A percentile compares a stretch with the other conserved stretches of the same genome.
Conservation (phyloP, 2,797 vertebrate genomes). For the Peromyscus aztecus region DNA sequence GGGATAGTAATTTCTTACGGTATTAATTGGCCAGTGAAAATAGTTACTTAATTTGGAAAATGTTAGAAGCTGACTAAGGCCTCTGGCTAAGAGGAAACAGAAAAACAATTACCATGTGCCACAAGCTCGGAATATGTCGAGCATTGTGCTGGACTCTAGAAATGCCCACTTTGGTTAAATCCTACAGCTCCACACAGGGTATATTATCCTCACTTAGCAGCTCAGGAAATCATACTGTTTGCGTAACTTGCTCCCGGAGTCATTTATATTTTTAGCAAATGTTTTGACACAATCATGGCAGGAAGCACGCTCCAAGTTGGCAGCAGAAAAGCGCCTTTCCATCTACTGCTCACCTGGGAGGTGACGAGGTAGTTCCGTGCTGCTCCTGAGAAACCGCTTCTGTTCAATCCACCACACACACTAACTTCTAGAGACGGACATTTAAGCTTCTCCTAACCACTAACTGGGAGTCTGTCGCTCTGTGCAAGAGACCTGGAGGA, state of each 20-base stretch:
- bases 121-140: neutral
- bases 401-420: neutral
- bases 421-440: neutral
- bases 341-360: constrained; percentile 43
- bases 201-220: neutral
- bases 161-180: neutral
- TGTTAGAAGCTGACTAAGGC: neutral
- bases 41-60: constrained; percentile 45
- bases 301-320: constrained; percentile 5
- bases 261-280: constrained; percentile 55
- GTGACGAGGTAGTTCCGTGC: neutral
- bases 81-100: constrained; percentile 23
- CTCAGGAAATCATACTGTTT: constrained; percentile 46
- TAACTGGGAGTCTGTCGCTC: neutral
- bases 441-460: neutral
- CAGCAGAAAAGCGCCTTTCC: constrained; percentile 33
- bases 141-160: neutral
- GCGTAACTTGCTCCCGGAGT: neutral
- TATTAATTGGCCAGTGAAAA: neutral
- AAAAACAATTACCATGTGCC: neutral
- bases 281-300: constrained; percentile 22
- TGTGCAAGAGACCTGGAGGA: neutral
- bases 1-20: neutral
- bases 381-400: neutral
- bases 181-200: neutral